Base-by-base conservation (phyloP, 2,888 invertebrate species). In the Sussaba pulchella region DNA sequence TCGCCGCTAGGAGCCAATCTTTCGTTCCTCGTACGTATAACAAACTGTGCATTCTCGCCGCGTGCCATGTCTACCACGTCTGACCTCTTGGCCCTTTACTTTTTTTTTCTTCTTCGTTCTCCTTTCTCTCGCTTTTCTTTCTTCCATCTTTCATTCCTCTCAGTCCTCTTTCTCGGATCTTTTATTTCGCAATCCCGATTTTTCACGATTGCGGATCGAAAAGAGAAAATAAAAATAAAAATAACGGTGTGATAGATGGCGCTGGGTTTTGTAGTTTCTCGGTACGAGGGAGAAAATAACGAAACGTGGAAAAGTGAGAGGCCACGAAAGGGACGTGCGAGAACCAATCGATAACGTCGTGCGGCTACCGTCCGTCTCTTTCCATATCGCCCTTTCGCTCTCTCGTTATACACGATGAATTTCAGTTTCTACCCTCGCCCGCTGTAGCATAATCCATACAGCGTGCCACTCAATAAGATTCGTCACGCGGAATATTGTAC, bases 1-100 rank as follows among this genome's bases (percentile, higher is more conserved):
- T 85, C 85, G 85, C 81, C 86, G 84, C 87, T 84, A 82, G 73
- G 83, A 87, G 87, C 88, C 90, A 89, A 90, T 91, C 89, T 91
- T 90, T 87, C 66, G 66, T 73, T 57, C 67, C 71, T 70, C 81
- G 63, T 66, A 52, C 72, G 54, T 57, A 6, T 57, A 17, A 39
- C 39, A 31, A 61, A 10, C 26, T 61, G n/a, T 21, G 64, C 67
- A 76, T 61, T 45, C 54, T 54, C 57, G 47, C 54, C 71, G 19
- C 39, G 54, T 50, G 43, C 63, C 52, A 50, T 67, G 66, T 64
- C 77, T 66, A 39, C 57, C 24, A 47, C 64, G 69, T 72, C 78
- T 79, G 78, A 79, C 69, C 72, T 63, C 66, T 73, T 77, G 57
- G 61, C 45, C 73, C 71, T 77, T 31, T 31, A 6, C 6, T 31